phyloP scores from a whole-genome alignment of 2,113 vertebrate genomes.

The Cinclus cinclus region DNA sequence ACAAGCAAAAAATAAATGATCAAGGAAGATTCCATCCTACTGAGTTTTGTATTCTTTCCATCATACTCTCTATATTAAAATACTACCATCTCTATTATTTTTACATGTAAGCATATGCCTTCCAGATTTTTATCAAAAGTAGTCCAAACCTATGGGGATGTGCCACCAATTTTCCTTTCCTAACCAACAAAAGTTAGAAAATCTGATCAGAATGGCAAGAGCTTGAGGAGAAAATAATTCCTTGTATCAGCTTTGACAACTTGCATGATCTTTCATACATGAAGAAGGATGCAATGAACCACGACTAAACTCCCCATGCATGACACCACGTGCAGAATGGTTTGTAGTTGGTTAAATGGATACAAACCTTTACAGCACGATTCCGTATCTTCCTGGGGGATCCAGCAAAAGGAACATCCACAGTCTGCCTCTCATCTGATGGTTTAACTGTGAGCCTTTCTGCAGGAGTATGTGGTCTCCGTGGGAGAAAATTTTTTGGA shows the following conservation, averaged over 20 bases:
- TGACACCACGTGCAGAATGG: accelerated
- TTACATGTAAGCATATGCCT: not conserved
- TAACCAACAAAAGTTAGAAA: not conserved
- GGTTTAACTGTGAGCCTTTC: conserved; percentile 91
- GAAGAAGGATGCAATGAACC: not conserved
- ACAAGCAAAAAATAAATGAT: not conserved
- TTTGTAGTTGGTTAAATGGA: not conserved
- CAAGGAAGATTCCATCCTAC: not conserved
- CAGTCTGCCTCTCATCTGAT: conserved; percentile 75
- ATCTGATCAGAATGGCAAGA: not conserved
- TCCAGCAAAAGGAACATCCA: conserved; percentile 79
- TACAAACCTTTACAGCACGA: conserved; percentile 83
- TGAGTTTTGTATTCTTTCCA: not conserved
- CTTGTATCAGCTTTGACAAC: not conserved
- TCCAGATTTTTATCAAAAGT: not conserved
- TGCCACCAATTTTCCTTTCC: not conserved
- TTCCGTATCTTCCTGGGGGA: conserved; percentile 85
- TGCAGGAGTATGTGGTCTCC: conserved; percentile 90
- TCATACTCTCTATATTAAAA: not conserved
- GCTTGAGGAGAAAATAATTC: not conserved
- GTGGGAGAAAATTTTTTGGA: conserved; percentile 79
- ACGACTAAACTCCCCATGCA: accelerated
- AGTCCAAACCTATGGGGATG: not conserved
- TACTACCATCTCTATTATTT: not conserved
- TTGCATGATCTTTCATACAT: not conserved